Base-by-base conservation (phyloP, 2,113 vertebrate genomes). In the Macroglossus sobrinus region DNA sequence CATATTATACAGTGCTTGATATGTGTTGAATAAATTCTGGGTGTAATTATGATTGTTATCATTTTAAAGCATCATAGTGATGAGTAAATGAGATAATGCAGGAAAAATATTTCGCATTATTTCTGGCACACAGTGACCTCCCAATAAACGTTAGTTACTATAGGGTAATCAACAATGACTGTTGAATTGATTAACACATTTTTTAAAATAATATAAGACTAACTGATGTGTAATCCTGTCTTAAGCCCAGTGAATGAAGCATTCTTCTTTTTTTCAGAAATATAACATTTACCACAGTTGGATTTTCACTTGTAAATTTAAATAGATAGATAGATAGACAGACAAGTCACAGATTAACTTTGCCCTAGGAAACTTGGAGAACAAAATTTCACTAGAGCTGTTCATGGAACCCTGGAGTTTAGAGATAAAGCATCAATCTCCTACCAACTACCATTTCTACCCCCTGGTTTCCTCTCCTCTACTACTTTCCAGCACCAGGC, bases 251-350 rank as follows among this genome's bases (percentile, higher is more conserved):
- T 90, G 64, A 79, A 78, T 9, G 15, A 94, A 92, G 43, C 21
- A 84, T 79, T 74, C 40, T 4, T 74, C 28, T 81, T 43, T 85
- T 40, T 63, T 93, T 96, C 61, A 89, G 89, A 74, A 95, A 72
- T n/a, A 59, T 71, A 94, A 94, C 10, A 72, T 81, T 81, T 88
- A 74, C 40, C 28, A 66, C 8, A 81, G n/a, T 28, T 80, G 8
- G 19, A 8, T 92, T 95, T 91, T 88, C 81, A 38, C 40, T 81
- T 96, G 11, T 55, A 66, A 64, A 33, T 61, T 91, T 78, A 78
- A 40, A 50, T 45, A 84, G 35, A n/a, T n/a, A 69, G 38, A 35
- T 47, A 79, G 55, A 24, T 33, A 64, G 53, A 45, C 8, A 79
- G 50, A 89, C 18, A 69, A n/a, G 72, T 82, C 66, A 69, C 26